Base-by-base conservation (phyloP, 2,797 vertebrate genomes). In the Neoniphon sammara region DNA sequence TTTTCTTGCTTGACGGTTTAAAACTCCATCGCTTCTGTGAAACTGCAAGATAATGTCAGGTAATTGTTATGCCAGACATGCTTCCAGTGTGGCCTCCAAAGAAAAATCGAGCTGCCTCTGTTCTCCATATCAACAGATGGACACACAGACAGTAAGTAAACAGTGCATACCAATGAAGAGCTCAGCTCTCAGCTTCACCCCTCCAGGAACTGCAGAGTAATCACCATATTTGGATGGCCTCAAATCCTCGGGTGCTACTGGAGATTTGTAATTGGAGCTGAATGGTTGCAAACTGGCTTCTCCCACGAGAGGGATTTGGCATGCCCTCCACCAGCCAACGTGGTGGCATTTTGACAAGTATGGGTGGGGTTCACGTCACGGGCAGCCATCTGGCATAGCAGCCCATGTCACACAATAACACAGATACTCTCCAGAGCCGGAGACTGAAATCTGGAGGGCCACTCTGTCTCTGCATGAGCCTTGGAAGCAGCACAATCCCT, bases 251-350 rank as follows among this genome's bases (percentile, higher is more conserved):
- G 86, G 80, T 80, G 84, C 81, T 77, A 74, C 82, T 88, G 88
- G 85, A 89, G 90, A 88, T 89, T 90, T 92, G 86, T 87, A 91
- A 91, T 89, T 85, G 87, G 85, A 92, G 85, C 83, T 88, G 87
- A 89, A 91, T 82, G 83, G 84, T 59, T 82, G 80, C 85, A 91
- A 89, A 86, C 86, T 47, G 82, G 74, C 85, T 81, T 81, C 72
- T 89, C 87, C 87, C 79, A 18, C 8, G 50, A 86, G 82, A 85
- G 71, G 83, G 87, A 88, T 88, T 91, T 76, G 88, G 75, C 63
- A 59, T 53, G 63, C 66, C 78, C 83, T 60, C 53, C 81, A 80
- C 77, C 63, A 80, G 85, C 74, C 82, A 82, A 23, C 20, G 73
- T 46, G 73, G 83, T 89, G 90, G 87, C 82, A 88, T 89, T 89